Base-by-base conservation (phyloP, 2,888 invertebrate species). In the Caenorhabditis parvicauda region DNA sequence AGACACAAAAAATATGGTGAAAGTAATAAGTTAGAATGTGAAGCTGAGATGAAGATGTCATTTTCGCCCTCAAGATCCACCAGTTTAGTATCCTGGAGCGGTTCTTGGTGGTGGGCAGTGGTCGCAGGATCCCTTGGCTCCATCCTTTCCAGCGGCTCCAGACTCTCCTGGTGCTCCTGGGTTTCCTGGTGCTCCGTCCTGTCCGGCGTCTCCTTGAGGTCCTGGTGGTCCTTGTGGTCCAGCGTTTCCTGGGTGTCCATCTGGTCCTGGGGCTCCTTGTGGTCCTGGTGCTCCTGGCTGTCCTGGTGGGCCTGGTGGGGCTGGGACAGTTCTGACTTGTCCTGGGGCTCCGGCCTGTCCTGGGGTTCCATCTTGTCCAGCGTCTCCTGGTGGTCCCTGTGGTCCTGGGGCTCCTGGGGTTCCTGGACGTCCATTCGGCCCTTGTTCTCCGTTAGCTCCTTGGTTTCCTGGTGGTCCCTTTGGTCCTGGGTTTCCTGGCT, bases 41-140 rank as follows among this genome's bases (percentile, higher is more conserved):
- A 14, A 32, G 35, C n/a, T n/a, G n/a, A n/a, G n/a, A n/a, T n/a
- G n/a, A n/a, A n/a, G n/a, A n/a, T n/a, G n/a, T n/a, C n/a, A n/a
- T n/a, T n/a, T n/a, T n/a, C n/a, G n/a, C n/a, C n/a, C n/a, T n/a
- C n/a, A n/a, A n/a, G n/a, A n/a, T n/a, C n/a, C n/a, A n/a, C n/a
- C n/a, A n/a, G n/a, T n/a, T 37, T 70, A 73, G 68, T 74, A 74
- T 58, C 74, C 74, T 43, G 74, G 74, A 17, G 74, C 74, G 51
- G 74, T 74, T 54, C 73, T 55, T 35, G 74, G 74, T 43, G 74
- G 70, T 54, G 74, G 72, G 46, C 74, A 74, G 53, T 74, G 74
- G 43, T 73, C 71, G 63, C 74, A 74, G 14, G n/a, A n/a, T n/a
- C n/a, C 54, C 54, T 58, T 61, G 47, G 57, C 53, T 61, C 70